Percentiles rank a stretch among this genome's conserved stretches.
Conservation (phyloP, 2,113 vertebrate genomes). For the Nothobranchius kuhntae region DNA sequence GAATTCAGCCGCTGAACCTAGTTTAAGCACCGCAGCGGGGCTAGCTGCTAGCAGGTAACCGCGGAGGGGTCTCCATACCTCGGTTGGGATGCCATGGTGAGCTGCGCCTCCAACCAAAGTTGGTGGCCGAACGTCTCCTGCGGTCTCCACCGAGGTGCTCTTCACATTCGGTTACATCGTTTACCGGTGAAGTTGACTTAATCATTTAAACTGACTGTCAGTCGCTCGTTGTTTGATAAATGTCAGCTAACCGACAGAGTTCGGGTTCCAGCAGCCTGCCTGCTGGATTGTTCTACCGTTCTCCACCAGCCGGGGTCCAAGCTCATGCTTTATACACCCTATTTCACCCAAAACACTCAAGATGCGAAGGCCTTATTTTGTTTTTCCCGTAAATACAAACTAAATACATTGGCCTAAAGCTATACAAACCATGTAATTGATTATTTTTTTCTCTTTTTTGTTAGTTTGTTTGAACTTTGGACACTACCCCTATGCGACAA, state of each 20-base stretch:
- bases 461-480: slow-evolving; percentile 36
- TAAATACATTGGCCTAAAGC: not conserved
- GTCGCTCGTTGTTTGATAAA: slow-evolving; percentile 40
- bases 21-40: slow-evolving; percentile 5
- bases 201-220: slow-evolving; percentile 30
- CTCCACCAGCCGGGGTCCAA: slow-evolving; percentile 47
- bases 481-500: slow-evolving; percentile 44
- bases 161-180: slow-evolving; percentile 64
- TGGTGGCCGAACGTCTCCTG: slow-evolving; percentile 68
- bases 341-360: not conserved
- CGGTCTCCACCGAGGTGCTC: slow-evolving; percentile 40
- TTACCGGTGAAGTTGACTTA: slow-evolving; percentile 15
- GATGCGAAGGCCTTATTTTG: not conserved
- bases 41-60: slow-evolving; percentile 57
- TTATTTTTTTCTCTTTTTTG: not conserved
- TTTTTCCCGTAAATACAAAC: not conserved
- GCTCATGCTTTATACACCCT: slow-evolving; percentile 33
- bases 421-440: accelerated
- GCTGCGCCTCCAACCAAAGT: slow-evolving; percentile 66
- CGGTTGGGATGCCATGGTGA: slow-evolving; percentile 77
- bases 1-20: not conserved
- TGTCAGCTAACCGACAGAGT: slow-evolving; percentile 53
- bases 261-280: slow-evolving; percentile 30
- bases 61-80: slow-evolving; percentile 69
- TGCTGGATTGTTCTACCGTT: slow-evolving; percentile 64